phyloP scores from a whole-genome alignment of 2,888 invertebrate species.

The Onthophagus sagittarius region DNA sequence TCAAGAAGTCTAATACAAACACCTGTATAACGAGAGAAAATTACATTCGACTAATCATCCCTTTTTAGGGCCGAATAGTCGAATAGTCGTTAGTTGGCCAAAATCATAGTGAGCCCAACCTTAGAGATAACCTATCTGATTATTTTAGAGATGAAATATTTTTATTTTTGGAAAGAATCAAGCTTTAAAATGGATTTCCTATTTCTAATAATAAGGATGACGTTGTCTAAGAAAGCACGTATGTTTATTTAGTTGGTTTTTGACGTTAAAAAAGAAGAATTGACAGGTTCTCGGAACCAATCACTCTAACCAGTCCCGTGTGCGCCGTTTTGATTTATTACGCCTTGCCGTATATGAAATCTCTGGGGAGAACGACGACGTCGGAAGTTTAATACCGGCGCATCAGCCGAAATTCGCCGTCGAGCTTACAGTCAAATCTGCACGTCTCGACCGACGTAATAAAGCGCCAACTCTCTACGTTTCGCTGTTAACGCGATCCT shows the following conservation, averaged over 20 bases:
- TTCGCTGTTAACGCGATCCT: not conserved
- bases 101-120: too few relatives aligned
- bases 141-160: too few relatives aligned
- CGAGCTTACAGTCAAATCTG: not conserved
- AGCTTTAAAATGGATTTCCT: too few relatives aligned
- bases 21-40: too few relatives aligned
- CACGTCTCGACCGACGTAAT: not conserved
- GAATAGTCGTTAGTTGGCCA: too few relatives aligned
- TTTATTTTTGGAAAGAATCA: too few relatives aligned
- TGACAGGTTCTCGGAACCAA: not conserved
- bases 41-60: too few relatives aligned
- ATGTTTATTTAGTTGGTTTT: not conserved
- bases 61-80: too few relatives aligned
- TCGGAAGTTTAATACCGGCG: constrained; percentile 10
- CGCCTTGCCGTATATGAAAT: constrained; percentile 6
- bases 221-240: too few relatives aligned
- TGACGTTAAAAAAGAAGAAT: not conserved
- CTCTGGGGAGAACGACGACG: not conserved
- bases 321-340: constrained; percentile 6
- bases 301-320: not conserved
- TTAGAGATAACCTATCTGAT: too few relatives aligned
- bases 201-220: too few relatives aligned
- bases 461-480: not conserved
- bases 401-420: not conserved
- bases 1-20: too few relatives aligned